These are phyloP conservation scores for Agriopis leucophaearia DNA, from an alignment of 2,888 invertebrate genomes.

Conservation along the genomic window DNA sequence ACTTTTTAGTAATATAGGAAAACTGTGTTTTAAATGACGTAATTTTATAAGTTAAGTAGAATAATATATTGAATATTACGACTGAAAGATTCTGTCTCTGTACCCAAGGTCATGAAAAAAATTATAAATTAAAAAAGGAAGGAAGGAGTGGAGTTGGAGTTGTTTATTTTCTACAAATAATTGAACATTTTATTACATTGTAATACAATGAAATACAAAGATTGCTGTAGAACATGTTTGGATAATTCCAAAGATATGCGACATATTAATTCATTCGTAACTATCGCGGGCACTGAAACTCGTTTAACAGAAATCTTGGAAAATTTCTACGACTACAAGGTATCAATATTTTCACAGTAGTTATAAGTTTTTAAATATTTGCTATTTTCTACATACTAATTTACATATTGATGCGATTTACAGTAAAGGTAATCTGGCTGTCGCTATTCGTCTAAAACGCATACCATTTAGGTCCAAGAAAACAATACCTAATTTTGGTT, in stretches of 20 bases:
- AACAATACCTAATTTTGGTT: slow-evolving; percentile 25
- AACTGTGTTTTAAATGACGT: too few species aligned
- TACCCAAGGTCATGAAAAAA: not conserved
- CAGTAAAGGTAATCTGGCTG: not conserved
- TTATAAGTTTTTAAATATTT: not conserved
- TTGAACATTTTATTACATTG: not conserved
- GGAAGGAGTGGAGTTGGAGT: not conserved
- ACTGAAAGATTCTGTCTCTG: too few species aligned
- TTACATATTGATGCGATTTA: not conserved
- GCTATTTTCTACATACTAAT: too few species aligned
- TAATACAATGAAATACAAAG: slow-evolving; percentile 65
- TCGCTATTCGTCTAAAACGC: too few species aligned
- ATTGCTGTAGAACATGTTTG: slow-evolving; percentile 76
- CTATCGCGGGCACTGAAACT: slow-evolving; percentile 70
- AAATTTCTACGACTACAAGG: slow-evolving; percentile 76
- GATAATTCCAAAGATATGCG: slow-evolving; percentile 72
- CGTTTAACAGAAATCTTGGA: slow-evolving; percentile 71
- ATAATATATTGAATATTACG: too few species aligned
- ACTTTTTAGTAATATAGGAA: too few species aligned
- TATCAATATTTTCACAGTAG: slow-evolving; percentile 45
- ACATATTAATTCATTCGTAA: slow-evolving; percentile 64
- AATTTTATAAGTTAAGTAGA: too few species aligned
- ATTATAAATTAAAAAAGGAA: not conserved
- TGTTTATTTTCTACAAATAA: not conserved
- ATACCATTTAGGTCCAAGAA: not conserved